Conservation (phyloP, 2,888 invertebrate genomes). For the Philereme vetulata region DNA sequence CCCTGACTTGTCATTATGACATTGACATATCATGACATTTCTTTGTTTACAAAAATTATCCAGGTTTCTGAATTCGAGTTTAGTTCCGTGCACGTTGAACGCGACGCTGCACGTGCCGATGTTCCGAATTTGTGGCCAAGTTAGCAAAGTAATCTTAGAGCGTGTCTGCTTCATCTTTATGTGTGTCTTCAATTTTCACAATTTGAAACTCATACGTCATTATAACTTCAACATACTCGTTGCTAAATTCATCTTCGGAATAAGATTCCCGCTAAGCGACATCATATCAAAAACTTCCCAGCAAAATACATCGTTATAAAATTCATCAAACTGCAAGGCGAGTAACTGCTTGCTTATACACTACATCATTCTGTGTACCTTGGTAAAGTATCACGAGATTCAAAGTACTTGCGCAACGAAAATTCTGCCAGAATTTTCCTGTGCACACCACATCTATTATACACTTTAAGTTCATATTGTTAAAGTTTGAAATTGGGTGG, state of each 20-base stretch:
- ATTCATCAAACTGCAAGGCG: slow-evolving; percentile 56
- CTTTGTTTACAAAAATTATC: too few species aligned
- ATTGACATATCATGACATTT: too few species aligned
- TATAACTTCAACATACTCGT: slow-evolving; percentile 8
- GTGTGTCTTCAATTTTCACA: slow-evolving; percentile 1
- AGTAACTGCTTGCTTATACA: slow-evolving; percentile 53
- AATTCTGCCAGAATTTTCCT: slow-evolving; percentile 55
- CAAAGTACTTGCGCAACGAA: slow-evolving; percentile 60
- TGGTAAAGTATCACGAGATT: slow-evolving; percentile 65
- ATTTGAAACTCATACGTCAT: slow-evolving; percentile 10
- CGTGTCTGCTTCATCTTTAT: too few species aligned
- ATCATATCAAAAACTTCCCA: slow-evolving; percentile 30
- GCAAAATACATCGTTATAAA: slow-evolving; percentile 53
- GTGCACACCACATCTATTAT: slow-evolving; percentile 21
- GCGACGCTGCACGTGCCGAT: too few species aligned
- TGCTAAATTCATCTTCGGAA: slow-evolving; percentile 8
- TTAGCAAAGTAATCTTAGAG: too few species aligned
- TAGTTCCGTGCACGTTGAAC: too few species aligned
- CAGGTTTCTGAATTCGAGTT: too few species aligned
- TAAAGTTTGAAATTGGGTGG: slow-evolving; percentile 42
- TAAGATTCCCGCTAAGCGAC: slow-evolving; percentile 19
- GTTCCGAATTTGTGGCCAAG: too few species aligned
- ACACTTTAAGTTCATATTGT: slow-evolving; percentile 31
- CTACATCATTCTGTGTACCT: slow-evolving; percentile 58
- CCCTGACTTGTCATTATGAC: too few species aligned